phyloP scores from a whole-genome alignment of 2,113 vertebrate species.

The Sula dactylatra region DNA sequence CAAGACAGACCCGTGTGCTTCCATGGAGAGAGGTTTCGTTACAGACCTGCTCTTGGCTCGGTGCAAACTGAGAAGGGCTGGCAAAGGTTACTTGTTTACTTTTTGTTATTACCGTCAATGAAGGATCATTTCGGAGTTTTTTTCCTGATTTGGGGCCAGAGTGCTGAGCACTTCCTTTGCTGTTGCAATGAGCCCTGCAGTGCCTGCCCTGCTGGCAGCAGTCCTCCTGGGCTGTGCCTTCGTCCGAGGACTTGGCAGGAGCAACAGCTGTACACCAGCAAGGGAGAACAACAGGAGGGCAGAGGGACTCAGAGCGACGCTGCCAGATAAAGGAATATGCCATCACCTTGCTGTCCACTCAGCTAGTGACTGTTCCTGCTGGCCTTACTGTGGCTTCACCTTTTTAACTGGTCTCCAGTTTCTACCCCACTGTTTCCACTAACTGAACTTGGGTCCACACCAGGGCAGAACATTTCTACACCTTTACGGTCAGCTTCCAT shows the following conservation, averaged over 20 bases:
- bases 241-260: neutral
- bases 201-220: neutral
- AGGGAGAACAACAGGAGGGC: neutral
- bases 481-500: constrained; percentile 32
- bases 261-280: fast-evolving
- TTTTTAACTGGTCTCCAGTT: neutral
- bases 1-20: neutral
- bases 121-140: neutral
- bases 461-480: neutral
- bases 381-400: neutral
- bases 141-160: neutral
- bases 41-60: constrained; percentile 4
- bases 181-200: neutral
- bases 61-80: constrained; percentile 20
- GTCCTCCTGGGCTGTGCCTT: neutral
- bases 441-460: neutral
- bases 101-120: neutral
- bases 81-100: constrained; percentile 22
- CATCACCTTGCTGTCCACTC: neutral
- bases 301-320: neutral
- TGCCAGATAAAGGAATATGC: neutral
- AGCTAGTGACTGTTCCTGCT: neutral
- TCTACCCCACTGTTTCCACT: neutral
- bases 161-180: neutral
- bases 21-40: neutral